Evolutionary conservation across 2,113 vertebrate genomes (phyloP).

Genomic region (Muscicapa adusta): DNA sequence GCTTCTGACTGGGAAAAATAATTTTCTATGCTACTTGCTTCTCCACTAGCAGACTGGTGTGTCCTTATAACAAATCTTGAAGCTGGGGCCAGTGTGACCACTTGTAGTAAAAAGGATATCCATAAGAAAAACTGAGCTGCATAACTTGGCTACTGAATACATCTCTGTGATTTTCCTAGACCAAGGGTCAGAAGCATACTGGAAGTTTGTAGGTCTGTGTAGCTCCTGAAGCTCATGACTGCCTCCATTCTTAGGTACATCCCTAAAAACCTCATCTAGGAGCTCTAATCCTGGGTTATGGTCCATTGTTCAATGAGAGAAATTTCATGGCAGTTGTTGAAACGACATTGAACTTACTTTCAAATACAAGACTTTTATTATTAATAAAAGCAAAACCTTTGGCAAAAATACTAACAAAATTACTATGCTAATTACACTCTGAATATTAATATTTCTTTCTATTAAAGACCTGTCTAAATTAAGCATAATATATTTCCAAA

Average conservation of each 20-base stretch:
- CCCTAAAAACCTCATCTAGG: accelerated
- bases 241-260: neutral
- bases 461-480: neutral
- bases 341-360: neutral
- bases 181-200: neutral
- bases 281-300: neutral
- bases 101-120: neutral
- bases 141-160: neutral
- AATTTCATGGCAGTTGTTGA: neutral
- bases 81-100: accelerated
- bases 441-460: neutral
- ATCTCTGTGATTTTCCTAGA: neutral
- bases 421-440: neutral
- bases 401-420: neutral
- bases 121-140: neutral
- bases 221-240: neutral
- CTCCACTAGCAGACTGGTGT: neutral
- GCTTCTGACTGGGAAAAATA: neutral
- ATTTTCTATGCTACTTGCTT: neutral
- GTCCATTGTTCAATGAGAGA: neutral
- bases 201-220: neutral
- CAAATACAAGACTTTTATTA: neutral
- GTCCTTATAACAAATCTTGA: neutral
- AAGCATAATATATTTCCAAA: neutral
- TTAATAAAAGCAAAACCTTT: neutral